Conservation (phyloP, 2,797 vertebrate species). For the Aplochiton taeniatus region DNA sequence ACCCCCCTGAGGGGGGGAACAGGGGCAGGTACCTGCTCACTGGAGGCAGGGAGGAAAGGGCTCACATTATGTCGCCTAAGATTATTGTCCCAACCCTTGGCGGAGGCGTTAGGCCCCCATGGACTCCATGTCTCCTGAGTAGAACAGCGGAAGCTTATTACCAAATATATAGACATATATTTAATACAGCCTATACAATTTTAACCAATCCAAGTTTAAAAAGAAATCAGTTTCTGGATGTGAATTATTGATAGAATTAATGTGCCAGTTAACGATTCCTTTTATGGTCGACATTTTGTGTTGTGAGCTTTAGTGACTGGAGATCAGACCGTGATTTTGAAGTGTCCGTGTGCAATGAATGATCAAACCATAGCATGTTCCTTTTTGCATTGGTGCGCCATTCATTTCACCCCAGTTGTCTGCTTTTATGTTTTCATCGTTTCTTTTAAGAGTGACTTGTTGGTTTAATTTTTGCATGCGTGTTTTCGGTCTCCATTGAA, state of each 20-base stretch:
- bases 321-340: no score
- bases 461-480: conserved; percentile 68
- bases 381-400: conserved; percentile 46
- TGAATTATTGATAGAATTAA: no score
- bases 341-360: conserved; percentile 26
- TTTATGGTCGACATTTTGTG: no score
- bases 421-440: conserved; percentile 60
- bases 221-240: no score
- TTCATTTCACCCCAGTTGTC: conserved; percentile 66
- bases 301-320: no score
- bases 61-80: conserved; percentile 57
- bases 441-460: conserved; percentile 48
- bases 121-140: conserved; percentile 29
- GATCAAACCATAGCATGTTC: conserved; percentile 33
- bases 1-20: conserved; percentile 45
- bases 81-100: conserved; percentile 43
- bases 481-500: conserved; percentile 74
- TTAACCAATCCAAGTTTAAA: no score
- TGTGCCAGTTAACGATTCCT: no score
- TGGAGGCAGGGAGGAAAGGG: conserved; percentile 53
- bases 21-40: conserved; percentile 60
- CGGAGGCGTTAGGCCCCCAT: conserved; percentile 31
- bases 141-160: not conserved
- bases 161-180: no score
- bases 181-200: no score